A percentile compares a stretch with the other conserved stretches of the same genome.
Conservation (phyloP, 2,888 invertebrate species). For the Pediacus dermestoides region DNA sequence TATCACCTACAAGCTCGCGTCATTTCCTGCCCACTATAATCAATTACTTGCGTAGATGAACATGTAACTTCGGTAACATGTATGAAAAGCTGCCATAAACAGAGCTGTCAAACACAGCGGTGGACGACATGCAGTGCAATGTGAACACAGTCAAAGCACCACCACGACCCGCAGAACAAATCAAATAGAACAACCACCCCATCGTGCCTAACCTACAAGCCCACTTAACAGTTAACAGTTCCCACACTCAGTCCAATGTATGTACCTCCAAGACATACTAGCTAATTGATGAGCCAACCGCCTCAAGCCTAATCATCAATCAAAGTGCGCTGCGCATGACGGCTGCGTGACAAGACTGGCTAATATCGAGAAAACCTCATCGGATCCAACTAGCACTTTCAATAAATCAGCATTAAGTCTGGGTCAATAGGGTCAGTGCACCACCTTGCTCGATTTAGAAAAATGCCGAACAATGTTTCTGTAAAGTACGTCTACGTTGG, state of each 20-base stretch:
- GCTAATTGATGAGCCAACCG: constrained; percentile 29
- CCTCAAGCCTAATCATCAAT: constrained; percentile 26
- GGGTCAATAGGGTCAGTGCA: constrained; percentile 24
- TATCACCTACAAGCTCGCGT: constrained; percentile 45
- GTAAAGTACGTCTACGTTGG: too few species aligned
- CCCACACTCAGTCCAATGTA: not conserved
- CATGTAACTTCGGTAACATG: constrained; percentile 50
- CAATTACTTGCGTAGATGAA: constrained; percentile 52
- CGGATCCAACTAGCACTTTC: constrained; percentile 32
- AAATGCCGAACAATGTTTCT: constrained; percentile 21
- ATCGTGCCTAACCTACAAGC: not conserved
- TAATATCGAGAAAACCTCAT: constrained; percentile 30
- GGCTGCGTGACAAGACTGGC: constrained; percentile 21
- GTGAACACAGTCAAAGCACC: constrained; percentile 4
- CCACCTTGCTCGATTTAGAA: constrained; percentile 22
- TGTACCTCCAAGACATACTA: constrained; percentile 26
- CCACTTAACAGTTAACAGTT: not conserved
- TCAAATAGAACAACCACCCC: not conserved
- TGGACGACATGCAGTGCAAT: constrained; percentile 9
- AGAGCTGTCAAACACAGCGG: constrained; percentile 39
- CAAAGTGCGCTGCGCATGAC: constrained; percentile 32
- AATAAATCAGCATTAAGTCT: constrained; percentile 37
- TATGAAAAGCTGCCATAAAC: constrained; percentile 48
- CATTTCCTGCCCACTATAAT: constrained; percentile 48
- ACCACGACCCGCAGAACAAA: not conserved